These are phyloP conservation scores for Erebia palarica DNA, from an alignment of 2,888 invertebrate genomes.

Conservation along the genomic window DNA sequence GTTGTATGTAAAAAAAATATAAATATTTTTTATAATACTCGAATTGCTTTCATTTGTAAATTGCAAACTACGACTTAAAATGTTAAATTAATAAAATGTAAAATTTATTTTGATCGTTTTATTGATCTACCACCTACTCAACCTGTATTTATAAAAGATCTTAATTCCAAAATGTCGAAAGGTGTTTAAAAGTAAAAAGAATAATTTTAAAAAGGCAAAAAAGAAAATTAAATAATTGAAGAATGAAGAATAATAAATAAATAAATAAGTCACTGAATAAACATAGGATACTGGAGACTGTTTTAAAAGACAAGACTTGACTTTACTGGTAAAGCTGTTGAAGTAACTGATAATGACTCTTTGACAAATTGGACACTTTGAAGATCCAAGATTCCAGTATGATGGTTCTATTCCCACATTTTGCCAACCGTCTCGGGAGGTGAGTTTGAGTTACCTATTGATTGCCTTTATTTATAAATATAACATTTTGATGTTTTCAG, in stretches of 20 bases:
- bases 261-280: neutral
- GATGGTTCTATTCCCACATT: conserved; percentile 57
- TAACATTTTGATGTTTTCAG: conserved; percentile 25
- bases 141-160: neutral
- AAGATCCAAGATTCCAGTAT: conserved; percentile 55
- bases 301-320: neutral
- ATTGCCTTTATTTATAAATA: conserved; percentile 31
- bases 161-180: neutral
- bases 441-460: conserved; percentile 60
- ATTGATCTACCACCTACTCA: conserved; percentile 33
- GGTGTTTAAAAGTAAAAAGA: neutral
- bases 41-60: conserved; percentile 74
- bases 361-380: conserved; percentile 49
- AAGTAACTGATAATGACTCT: conserved; percentile 33
- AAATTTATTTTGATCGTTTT: conserved; percentile 49
- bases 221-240: neutral
- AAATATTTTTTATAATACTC: conserved; percentile 65
- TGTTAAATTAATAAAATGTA: conserved; percentile 68
- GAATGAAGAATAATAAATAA: neutral
- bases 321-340: conserved; percentile 8
- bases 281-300: neutral
- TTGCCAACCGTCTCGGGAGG: conserved; percentile 64
- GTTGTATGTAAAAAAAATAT: conserved; percentile 54
- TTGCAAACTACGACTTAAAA: conserved; percentile 76
- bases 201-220: neutral